A percentile compares a stretch with the other conserved stretches of the same genome.
Conservation (phyloP, 2,797 vertebrate genomes). For the Pangasius djambal region DNA sequence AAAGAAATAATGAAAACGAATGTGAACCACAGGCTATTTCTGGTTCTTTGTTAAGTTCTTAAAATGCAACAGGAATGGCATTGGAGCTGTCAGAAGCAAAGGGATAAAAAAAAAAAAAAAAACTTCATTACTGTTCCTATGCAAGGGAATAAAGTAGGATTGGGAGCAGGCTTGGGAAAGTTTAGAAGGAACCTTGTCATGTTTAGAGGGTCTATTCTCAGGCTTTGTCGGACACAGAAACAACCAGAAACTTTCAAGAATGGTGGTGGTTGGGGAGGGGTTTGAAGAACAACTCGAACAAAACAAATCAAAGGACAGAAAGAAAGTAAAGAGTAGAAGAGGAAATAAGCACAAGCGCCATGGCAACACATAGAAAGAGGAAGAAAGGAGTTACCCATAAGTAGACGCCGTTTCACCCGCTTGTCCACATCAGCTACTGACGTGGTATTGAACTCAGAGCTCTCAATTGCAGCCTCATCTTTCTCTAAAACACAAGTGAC, state of each 20-base stretch:
- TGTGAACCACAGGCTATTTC: background rate
- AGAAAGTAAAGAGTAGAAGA: conserved; percentile 60
- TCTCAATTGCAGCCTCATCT: conserved; percentile 99
- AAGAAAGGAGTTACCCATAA: conserved; percentile 99
- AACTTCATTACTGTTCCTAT: conserved; percentile 34
- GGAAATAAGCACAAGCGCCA: conserved; percentile 84
- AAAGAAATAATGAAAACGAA: background rate
- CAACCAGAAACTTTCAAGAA: conserved; percentile 45
- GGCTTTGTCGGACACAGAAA: conserved; percentile 59
- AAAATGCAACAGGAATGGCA: conserved; percentile 34
- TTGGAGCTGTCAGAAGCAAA: conserved; percentile 36
- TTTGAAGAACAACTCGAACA: conserved; percentile 52
- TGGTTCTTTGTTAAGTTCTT: conserved; percentile 9
- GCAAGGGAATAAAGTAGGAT: conserved; percentile 26
- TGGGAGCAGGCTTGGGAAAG: conserved; percentile 37
- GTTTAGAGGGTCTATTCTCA: conserved; percentile 51
- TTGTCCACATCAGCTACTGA: conserved; percentile 99
- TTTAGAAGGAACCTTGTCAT: conserved; percentile 52
- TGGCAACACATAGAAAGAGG: conserved; percentile 97
- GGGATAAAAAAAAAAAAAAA: background rate
- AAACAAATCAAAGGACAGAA: conserved; percentile 61
- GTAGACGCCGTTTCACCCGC: conserved; percentile 99
- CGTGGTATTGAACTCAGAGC: conserved; percentile 99
- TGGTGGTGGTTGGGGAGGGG: conserved; percentile 31
- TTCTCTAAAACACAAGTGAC: conserved; percentile 99